Base-by-base conservation (phyloP, 2,113 vertebrate species). In the Calidris pygmaea region DNA sequence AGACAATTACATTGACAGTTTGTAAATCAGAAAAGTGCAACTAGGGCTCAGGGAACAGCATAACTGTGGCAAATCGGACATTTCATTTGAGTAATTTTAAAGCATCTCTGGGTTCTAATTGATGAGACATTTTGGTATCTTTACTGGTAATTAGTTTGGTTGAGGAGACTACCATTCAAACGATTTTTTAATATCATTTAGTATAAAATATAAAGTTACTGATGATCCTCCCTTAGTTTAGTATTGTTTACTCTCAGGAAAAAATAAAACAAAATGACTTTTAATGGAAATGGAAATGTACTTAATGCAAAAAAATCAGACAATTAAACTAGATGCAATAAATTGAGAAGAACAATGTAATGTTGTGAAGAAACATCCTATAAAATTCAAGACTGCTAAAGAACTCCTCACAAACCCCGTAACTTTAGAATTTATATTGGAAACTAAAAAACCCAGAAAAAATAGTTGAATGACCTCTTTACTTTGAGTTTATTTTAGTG, bases 211-310 rank as follows among this genome's bases (percentile, higher is more conserved):
- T 13, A 14, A 80, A 60, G 30, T 70, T 85, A 34, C 24, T 43
- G 62, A 41, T 91, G 24, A 22, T 26, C 8, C 6, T 52, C 59
- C 3, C 48, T 86, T 75, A 75, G 14, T 43, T 48, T 79, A 35
- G 9, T 0, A 0, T 62, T 7, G 7, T 10, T 70, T 74, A 27
- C 18, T 26, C 7, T 59, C 23, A 18, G 8, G 29, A 68, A 17
- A 59, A 89, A 93, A 18, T 45, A 20, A 14, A 63, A 26, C 6
- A 74, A 71, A 74, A 35, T 37, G 53, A 30, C 18, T 85, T 82
- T 23, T 39, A 45, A 15, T 48, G 34, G 32, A 93, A 75, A 30
- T 55, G 7, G 10, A 84, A 50, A 29, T 32, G 7, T 72, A 43
- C 9, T 41, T 52, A 76, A 32, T 67, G n/a, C 12, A 79, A 74